Conservation (phyloP, 92 coral and sea anemone genomes). For the Pocillopora meandrina region DNA sequence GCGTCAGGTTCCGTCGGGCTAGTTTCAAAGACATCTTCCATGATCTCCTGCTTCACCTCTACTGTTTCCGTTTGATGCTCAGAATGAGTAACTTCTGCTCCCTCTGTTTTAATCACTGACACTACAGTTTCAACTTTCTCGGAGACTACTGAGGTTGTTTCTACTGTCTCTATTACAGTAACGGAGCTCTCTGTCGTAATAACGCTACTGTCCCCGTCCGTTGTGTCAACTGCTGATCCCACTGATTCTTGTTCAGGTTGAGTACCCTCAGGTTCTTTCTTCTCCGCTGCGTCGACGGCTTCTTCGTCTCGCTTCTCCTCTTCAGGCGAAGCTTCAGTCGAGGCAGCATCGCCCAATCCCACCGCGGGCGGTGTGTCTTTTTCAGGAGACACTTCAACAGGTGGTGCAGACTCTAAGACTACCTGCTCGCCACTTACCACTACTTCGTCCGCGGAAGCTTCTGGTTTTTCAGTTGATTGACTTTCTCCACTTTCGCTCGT, state of each 20-base stretch:
- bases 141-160: not conserved
- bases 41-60: conserved; percentile 1
- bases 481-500: not conserved
- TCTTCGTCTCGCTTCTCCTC: not conserved
- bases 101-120: conserved; percentile 12
- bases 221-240: conserved; percentile 12
- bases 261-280: not conserved
- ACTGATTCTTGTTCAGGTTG: conserved; percentile 19
- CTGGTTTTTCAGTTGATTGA: not conserved
- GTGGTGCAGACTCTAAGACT: conserved; percentile 17
- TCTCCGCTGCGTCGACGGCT: not conserved
- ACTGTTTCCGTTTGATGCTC: conserved; percentile 11
- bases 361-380: not conserved
- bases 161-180: conserved; percentile 5
- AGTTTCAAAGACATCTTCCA: not conserved
- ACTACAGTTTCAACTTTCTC: conserved; percentile 31
- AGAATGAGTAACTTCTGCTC: conserved; percentile 6
- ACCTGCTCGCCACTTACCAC: conserved; percentile 17
- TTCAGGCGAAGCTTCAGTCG: conserved; percentile 3
- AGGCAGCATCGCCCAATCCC: not conserved
- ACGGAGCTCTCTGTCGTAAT: conserved; percentile 21
- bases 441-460: conserved; percentile 3
- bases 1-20: conserved; percentile 1
- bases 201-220: conserved; percentile 11
- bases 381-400: conserved; percentile 9